Base-by-base conservation (phyloP, 2,888 invertebrate genomes). In the Rhodophaea formosa region DNA sequence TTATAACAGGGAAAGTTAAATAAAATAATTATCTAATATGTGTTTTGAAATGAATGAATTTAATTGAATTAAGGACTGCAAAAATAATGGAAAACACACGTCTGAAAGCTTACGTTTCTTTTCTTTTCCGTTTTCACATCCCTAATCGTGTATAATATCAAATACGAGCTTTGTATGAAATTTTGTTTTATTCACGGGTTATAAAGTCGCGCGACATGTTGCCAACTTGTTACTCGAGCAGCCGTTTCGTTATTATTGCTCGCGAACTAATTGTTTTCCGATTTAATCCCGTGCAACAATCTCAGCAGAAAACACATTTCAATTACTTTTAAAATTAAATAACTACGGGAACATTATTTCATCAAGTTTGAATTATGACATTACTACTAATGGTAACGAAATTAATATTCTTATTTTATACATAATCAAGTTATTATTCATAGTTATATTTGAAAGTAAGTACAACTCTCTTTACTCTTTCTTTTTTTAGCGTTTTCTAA, bases 171-270 rank as follows among this genome's bases (percentile, higher is more conserved):
- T 78, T 85, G 82, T 86, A 86, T 86, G 89, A 84, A 89, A 87
- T 87, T 87, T 85, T 88, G 82, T 89, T 90, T 90, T 89, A 88
- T 88, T 87, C 88, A 85, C 84, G 84, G 88, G 87, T 84, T 87
- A 87, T 89, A 88, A 89, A 90, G 80, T 83, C 76, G 74, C 76
- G 72, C 77, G 80, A 88, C 83, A 84, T 82, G 82, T 85, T 84
- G 80, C 76, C 79, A 82, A 87, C 82, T 88, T 86, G 88, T 86
- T 82, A 81, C 86, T 69, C 70, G 72, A 69, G 67, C 78, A 74
- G 75, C 77, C 74, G 79, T 81, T 74, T 73, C 72, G 75, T 78
- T 81, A 79, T 84, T 87, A 83, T 82, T 80, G 75, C 77, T 72
- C 71, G 65, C 62, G 72, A 73, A 73, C 80, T 86, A 86, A 88